Evolutionary conservation across 2,113 vertebrate genomes (phyloP).

Genomic region (Pelusios castaneus): DNA sequence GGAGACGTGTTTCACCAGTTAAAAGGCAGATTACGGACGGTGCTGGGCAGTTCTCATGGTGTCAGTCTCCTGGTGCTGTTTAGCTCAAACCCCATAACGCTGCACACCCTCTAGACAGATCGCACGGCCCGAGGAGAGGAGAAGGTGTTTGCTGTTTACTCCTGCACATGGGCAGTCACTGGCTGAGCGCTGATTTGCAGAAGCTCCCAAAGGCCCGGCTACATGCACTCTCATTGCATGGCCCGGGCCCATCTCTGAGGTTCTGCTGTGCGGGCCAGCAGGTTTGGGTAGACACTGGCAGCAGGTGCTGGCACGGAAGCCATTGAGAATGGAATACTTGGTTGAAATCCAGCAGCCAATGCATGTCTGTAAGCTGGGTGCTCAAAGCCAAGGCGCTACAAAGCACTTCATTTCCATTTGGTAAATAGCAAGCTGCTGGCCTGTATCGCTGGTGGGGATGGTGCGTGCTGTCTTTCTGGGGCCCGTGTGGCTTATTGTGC

Average conservation of each 20-base stretch:
- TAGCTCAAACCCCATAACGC: background rate
- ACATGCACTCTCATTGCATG: background rate
- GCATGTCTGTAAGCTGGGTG: background rate
- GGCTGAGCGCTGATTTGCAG: background rate
- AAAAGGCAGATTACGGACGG: background rate
- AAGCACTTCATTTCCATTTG: background rate
- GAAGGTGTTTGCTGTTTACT: background rate
- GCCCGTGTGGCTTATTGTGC: fast-evolving
- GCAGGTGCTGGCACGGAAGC: fast-evolving
- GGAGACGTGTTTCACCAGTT: background rate
- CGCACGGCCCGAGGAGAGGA: no score
- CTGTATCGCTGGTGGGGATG: background rate
- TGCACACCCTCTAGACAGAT: no score
- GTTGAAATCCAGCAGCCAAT: background rate
- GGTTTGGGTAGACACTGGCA: background rate
- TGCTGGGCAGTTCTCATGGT: background rate
- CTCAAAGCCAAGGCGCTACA: background rate
- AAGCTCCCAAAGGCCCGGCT: background rate
- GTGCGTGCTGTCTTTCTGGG: fast-evolving
- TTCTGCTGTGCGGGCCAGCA: background rate
- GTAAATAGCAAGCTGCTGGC: background rate
- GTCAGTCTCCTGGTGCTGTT: background rate
- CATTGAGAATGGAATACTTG: background rate
- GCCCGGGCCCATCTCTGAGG: background rate
- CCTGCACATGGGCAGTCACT: background rate